A percentile compares a stretch with the other conserved stretches of the same genome.
Conservation (phyloP, 2,113 vertebrate species). For the cattle (Bos taurus) region ARS-UCD2.0 NC_037357.1:14333001-14333500, state of each 20-base stretch:
- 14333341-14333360: not conserved
- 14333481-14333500: not conserved
- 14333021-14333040: not conserved
- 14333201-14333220: not conserved
- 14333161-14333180: not conserved
- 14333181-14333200: not conserved
- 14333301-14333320: not conserved
- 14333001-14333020: not conserved
- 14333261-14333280: not conserved
- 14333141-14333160: not conserved
- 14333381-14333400: not conserved
- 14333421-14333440: not conserved
- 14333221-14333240: conserved; percentile 4
- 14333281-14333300: not conserved
- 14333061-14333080: not conserved
- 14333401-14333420: not conserved
- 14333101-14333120: not conserved
- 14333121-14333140: not conserved
- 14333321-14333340: not conserved
- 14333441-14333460: not conserved
- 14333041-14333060: not conserved
- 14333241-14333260: not conserved
- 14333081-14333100: not conserved
- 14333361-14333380: not conserved
- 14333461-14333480: not conserved